Evolutionary conservation across 2,113 vertebrate genomes (phyloP).

Genomic region (Butorides virescens): DNA sequence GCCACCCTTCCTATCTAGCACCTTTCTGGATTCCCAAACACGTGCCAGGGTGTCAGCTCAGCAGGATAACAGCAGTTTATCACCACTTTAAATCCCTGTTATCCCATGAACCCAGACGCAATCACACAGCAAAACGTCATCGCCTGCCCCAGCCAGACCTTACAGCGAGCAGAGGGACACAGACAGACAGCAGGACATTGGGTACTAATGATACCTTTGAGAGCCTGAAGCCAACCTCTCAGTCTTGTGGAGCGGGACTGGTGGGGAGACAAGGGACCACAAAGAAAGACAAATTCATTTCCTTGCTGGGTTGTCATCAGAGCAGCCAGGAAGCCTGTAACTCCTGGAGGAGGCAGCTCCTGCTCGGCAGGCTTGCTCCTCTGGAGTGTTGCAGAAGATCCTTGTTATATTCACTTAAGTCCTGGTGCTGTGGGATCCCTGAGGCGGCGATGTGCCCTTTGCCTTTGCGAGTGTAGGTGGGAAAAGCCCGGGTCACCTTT

Average conservation of each 20-base stretch:
- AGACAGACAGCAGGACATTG: not conserved
- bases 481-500: not conserved
- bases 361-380: rapidly evolving
- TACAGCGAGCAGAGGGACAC: not conserved
- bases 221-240: not conserved
- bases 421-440: not conserved
- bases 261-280: not conserved
- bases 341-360: not conserved
- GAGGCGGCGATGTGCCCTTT: not conserved
- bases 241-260: not conserved
- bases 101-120: not conserved
- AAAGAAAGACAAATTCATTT: not conserved
- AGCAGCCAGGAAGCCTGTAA: rapidly evolving
- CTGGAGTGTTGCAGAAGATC: not conserved
- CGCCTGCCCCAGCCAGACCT: not conserved
- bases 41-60: not conserved
- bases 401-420: rapidly evolving
- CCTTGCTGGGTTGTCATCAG: not conserved
- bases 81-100: not conserved
- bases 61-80: not conserved
- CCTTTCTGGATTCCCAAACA: not conserved
- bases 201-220: not conserved
- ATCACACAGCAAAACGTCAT: not conserved
- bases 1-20: not conserved
- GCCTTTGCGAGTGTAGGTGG: rapidly evolving